Evolutionary conservation across 2,888 invertebrate genomes (phyloP).

Genomic region (Drosophila mulleri): DNA sequence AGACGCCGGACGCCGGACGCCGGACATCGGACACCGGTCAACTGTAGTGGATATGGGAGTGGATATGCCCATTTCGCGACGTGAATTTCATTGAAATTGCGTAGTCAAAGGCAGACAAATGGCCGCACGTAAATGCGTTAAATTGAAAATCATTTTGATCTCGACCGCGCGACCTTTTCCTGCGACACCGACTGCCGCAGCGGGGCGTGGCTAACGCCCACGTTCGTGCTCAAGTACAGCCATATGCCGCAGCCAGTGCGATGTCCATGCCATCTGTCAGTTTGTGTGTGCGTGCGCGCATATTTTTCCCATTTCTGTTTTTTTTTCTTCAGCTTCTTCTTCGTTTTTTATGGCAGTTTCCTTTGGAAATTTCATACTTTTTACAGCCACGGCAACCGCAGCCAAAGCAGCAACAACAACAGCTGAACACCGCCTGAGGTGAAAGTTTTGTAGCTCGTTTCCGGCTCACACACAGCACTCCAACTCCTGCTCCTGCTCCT

Average conservation of each 20-base stretch:
- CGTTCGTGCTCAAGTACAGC: slow-evolving; percentile 63
- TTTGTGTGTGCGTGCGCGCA: slow-evolving; percentile 65
- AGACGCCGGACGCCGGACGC: too few species aligned
- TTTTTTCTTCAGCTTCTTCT: background rate
- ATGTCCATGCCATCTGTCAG: slow-evolving; percentile 20
- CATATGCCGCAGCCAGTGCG: slow-evolving; percentile 54
- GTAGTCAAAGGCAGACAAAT: slow-evolving; percentile 67
- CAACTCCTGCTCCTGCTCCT: background rate
- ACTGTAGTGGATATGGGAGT: slow-evolving; percentile 13
- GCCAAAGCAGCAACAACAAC: slow-evolving; percentile 16
- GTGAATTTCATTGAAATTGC: slow-evolving; percentile 50
- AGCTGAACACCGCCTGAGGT: slow-evolving; percentile 62
- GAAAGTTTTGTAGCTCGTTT: slow-evolving; percentile 78
- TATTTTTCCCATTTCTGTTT: slow-evolving; percentile 57
- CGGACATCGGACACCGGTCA: slow-evolving; percentile 21
- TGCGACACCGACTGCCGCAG: slow-evolving; percentile 37
- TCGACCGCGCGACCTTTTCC: slow-evolving; percentile 61
- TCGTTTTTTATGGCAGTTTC: slow-evolving; percentile 47
- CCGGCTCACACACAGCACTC: slow-evolving; percentile 51
- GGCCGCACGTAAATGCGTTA: slow-evolving; percentile 79
- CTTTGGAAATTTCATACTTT: slow-evolving; percentile 74
- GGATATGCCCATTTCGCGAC: slow-evolving; percentile 3
- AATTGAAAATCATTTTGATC: slow-evolving; percentile 82
- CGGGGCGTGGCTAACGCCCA: slow-evolving; percentile 19
- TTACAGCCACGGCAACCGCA: slow-evolving; percentile 47